A percentile compares a stretch with the other conserved stretches of the same genome.
phyloP scores from a whole-genome alignment of 2,797 vertebrate species.

The Chromis chromis region DNA sequence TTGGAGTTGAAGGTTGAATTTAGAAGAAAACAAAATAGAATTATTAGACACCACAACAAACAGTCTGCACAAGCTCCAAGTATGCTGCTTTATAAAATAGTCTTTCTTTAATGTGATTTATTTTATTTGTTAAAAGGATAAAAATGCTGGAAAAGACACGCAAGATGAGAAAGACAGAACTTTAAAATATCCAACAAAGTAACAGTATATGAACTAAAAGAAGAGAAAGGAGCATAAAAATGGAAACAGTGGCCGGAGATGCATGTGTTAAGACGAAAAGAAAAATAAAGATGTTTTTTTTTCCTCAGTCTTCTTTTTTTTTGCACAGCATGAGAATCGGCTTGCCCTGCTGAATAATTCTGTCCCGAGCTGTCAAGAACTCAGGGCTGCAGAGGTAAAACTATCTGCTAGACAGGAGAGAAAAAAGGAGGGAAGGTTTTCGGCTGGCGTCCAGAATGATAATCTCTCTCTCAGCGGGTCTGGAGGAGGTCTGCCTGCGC shows the following conservation, averaged over 20 bases:
- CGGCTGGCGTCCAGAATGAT: conserved; percentile 58
- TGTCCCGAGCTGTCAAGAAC: conserved; percentile 45
- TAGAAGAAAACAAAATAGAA: conserved; percentile 59
- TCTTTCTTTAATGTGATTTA: conserved; percentile 29
- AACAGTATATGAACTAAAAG: too few relatives aligned
- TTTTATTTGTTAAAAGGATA: conserved; percentile 38
- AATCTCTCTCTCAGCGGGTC: conserved; percentile 65
- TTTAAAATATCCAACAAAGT: background rate
- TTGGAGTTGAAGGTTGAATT: conserved; percentile 53
- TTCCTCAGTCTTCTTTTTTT: background rate
- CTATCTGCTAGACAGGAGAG: conserved; percentile 57
- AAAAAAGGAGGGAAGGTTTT: conserved; percentile 45
- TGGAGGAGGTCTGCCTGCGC: conserved; percentile 56
- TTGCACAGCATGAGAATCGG: conserved; percentile 6
- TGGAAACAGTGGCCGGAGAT: background rate
- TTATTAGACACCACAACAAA: conserved; percentile 73
- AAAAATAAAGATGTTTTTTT: conserved; percentile 5
- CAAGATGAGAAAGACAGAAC: conserved; percentile 2
- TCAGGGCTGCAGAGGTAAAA: conserved; percentile 54
- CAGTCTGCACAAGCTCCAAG: conserved; percentile 45
- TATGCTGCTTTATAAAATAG: conserved; percentile 32
- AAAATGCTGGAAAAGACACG: conserved; percentile 1
- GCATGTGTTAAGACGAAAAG: background rate
- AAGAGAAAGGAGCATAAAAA: conserved; percentile 3
- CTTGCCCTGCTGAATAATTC: conserved; percentile 35